Evolutionary conservation across 1,140 invertebrate species (phyloP).

Genomic region (Drosophila miranda): DNA sequence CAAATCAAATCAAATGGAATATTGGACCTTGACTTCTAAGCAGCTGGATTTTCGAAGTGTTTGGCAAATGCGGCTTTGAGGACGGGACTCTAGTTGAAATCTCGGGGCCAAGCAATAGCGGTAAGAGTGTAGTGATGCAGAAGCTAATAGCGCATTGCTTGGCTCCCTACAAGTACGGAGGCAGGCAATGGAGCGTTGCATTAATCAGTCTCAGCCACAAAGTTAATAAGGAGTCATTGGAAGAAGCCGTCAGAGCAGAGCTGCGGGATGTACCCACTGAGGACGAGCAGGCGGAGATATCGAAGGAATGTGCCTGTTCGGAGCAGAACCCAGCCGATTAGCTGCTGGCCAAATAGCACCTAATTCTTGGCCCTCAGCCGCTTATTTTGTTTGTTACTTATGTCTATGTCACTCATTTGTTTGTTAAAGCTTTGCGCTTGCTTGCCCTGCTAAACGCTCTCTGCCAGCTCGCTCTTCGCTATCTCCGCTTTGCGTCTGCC

Average conservation of each 20-base stretch:
- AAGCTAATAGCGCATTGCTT: slow-evolving; percentile 19
- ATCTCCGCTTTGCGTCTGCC: too few relatives aligned
- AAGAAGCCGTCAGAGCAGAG: neutral
- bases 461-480: too few relatives aligned
- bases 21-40: too few relatives aligned
- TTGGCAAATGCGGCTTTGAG: slow-evolving; percentile 6
- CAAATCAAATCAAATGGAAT: too few relatives aligned
- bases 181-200: neutral
- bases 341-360: too few relatives aligned
- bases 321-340: too few relatives aligned
- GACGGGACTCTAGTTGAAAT: slow-evolving; percentile 8
- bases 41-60: slow-evolving; percentile 6
- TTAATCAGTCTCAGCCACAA: slow-evolving; percentile 31
- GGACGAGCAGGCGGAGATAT: neutral
- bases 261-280: neutral
- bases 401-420: too few relatives aligned
- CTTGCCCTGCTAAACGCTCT: too few relatives aligned
- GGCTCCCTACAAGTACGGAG: slow-evolving; percentile 6
- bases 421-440: too few relatives aligned
- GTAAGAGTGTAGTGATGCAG: slow-evolving; percentile 25
- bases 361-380: too few relatives aligned
- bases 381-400: too few relatives aligned
- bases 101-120: slow-evolving; percentile 15
- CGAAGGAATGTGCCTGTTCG: neutral
- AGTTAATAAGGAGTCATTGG: slow-evolving; percentile 8